Percentiles rank a stretch among this genome's conserved stretches.
Conservation (phyloP, 2,797 vertebrate genomes). For the Stomatorhinus walkeri region DNA sequence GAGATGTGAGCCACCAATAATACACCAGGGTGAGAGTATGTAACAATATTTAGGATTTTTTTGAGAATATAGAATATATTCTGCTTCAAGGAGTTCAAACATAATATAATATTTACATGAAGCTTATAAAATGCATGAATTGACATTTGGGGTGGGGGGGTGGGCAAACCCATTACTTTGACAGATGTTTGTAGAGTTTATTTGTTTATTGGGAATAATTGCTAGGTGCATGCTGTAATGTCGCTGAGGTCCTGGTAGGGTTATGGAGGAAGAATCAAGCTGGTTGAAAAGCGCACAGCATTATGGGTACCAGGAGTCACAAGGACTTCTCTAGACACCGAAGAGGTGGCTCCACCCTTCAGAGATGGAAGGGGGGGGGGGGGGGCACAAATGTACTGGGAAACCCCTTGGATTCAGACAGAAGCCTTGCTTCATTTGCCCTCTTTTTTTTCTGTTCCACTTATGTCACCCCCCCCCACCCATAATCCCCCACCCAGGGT, state of each 20-base stretch:
- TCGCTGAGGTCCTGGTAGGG: not conserved
- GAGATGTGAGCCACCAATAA: not conserved
- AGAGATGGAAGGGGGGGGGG: not conserved
- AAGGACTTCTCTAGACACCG: not conserved
- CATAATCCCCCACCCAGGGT: not conserved
- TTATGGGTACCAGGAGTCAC: not conserved
- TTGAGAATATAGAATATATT: not conserved
- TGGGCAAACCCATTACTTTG: not conserved
- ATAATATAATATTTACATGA: not conserved
- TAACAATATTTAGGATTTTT: not conserved
- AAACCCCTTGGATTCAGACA: conserved; percentile 5
- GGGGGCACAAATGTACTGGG: not conserved
- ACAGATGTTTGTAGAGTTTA: not conserved
- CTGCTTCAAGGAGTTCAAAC: not conserved
- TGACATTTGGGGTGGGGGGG: not conserved
- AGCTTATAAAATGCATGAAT: not conserved
- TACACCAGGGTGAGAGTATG: not conserved
- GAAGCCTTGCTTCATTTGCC: not conserved
- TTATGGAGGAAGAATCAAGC: not conserved
- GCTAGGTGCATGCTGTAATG: not conserved
- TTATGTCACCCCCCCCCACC: not conserved
- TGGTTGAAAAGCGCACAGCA: not conserved
- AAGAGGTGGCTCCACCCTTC: not conserved
- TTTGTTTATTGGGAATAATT: not conserved
- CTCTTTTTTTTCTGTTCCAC: not conserved